A percentile compares a stretch with the other conserved stretches of the same genome.
Evolutionary conservation across 2,797 vertebrate species (phyloP).

Genomic region (Stomatorhinus walkeri): DNA sequence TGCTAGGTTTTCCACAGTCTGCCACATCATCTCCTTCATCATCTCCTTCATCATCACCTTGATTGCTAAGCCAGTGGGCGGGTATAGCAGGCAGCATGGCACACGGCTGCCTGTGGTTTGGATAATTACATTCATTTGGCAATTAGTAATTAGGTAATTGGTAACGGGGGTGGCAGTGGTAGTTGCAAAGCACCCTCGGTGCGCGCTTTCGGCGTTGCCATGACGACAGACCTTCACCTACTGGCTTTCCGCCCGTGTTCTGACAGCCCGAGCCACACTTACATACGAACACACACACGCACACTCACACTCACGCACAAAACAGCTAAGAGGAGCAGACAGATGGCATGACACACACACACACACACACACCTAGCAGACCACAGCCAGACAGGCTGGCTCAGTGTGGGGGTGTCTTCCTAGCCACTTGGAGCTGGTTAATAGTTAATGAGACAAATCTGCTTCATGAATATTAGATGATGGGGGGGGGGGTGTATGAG

Average conservation of each 20-base stretch:
- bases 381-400: neutral
- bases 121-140: constrained; percentile 8
- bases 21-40: neutral
- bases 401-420: neutral
- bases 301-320: neutral
- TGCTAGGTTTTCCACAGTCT: neutral
- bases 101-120: neutral
- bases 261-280: neutral
- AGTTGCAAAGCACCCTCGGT: constrained; percentile 1
- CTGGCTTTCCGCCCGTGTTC: neutral
- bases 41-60: constrained; percentile 1
- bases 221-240: constrained; percentile 10
- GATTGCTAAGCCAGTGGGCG: constrained; percentile 8
- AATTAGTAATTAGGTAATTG: constrained; percentile 3
- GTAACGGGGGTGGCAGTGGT: neutral
- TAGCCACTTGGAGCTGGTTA: constrained; percentile 24
- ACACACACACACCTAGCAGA: neutral
- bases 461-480: constrained; percentile 55
- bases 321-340: constrained; percentile 1
- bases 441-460: constrained; percentile 53
- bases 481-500: constrained; percentile 29
- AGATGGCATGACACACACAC: constrained; percentile 1
- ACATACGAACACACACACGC: neutral
- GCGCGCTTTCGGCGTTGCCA: neutral
- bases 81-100: neutral